Conservation (phyloP, 1,140 invertebrate species). For the Apocrypta bakeri region DNA sequence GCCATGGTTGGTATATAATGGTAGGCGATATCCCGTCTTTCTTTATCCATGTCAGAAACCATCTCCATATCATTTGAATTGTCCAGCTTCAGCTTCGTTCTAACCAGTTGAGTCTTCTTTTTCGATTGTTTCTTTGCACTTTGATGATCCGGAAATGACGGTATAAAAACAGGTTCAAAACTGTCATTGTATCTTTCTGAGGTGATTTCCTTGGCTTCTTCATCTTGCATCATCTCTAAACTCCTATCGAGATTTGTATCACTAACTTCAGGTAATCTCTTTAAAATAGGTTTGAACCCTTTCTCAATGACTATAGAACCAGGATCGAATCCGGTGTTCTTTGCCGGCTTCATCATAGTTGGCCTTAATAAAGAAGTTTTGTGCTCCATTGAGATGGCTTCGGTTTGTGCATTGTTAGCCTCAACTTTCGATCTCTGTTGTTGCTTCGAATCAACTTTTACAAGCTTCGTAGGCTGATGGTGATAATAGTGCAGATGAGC, state of each 20-base stretch:
- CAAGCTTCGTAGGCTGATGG: constrained; percentile 55
- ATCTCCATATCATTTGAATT: constrained; percentile 75
- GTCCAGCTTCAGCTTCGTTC: constrained; percentile 55
- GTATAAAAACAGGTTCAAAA: constrained; percentile 85
- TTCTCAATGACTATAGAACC: constrained; percentile 87
- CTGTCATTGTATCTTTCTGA: constrained; percentile 69
- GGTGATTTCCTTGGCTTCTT: constrained; percentile 64
- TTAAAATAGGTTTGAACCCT: constrained; percentile 88
- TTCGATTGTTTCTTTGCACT: constrained; percentile 70
- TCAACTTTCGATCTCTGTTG: constrained; percentile 54
- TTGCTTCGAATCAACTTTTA: constrained; percentile 59
- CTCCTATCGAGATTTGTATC: constrained; percentile 74
- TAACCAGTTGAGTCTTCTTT: constrained; percentile 63
- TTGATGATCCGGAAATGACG: constrained; percentile 78
- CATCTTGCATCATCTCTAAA: constrained; percentile 57
- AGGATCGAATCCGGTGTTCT: constrained; percentile 86
- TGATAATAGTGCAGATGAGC: constrained; percentile 35
- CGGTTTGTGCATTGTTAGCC: constrained; percentile 56
- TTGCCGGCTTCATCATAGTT: constrained; percentile 64
- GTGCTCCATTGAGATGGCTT: neutral
- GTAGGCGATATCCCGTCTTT: neutral
- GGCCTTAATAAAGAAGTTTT: neutral
- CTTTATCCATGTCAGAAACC: constrained; percentile 76
- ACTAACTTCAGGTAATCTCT: constrained; percentile 65
- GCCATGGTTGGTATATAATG: neutral